These are phyloP conservation scores for Boloria selene DNA, from an alignment of 2,888 invertebrate species.

Conservation along the genomic window DNA sequence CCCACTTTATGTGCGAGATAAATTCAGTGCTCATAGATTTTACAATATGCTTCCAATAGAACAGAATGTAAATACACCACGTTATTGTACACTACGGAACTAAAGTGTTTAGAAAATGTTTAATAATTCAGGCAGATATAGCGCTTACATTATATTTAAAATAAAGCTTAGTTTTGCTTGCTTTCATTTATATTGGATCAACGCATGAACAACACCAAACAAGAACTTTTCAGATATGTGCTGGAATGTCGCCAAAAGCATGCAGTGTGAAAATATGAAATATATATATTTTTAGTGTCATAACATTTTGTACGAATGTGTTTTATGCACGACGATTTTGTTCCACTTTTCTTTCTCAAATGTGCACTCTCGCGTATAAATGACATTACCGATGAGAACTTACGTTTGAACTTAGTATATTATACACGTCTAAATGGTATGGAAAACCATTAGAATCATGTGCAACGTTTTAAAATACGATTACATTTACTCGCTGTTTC, in stretches of 20 bases:
- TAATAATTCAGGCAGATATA: constrained; percentile 20
- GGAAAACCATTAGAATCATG: no score
- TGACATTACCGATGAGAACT: constrained; percentile 2
- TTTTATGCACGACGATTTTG: constrained; percentile 39
- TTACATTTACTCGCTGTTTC: no score
- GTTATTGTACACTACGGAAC: constrained; percentile 36
- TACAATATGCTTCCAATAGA: constrained; percentile 38
- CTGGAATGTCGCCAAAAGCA: constrained; percentile 43
- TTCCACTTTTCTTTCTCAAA: constrained; percentile 28
- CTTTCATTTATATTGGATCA: neutral
- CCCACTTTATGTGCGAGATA: constrained; percentile 26
- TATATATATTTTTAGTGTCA: constrained; percentile 45
- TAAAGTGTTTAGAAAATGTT: constrained; percentile 14
- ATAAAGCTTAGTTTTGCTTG: constrained; percentile 17
- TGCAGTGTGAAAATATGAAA: constrained; percentile 43
- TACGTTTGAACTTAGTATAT: no score
- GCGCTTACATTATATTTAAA: neutral
- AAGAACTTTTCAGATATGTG: constrained; percentile 46
- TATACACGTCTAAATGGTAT: no score
- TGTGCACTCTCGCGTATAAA: neutral
- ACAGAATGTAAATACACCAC: constrained; percentile 40
- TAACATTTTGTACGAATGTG: constrained; percentile 38
- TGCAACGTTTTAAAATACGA: no score
- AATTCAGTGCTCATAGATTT: constrained; percentile 36
- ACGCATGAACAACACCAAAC: constrained; percentile 13